Evolutionary conservation across 2,888 invertebrate genomes (phyloP).

Genomic region (Drosophila neutralis): DNA sequence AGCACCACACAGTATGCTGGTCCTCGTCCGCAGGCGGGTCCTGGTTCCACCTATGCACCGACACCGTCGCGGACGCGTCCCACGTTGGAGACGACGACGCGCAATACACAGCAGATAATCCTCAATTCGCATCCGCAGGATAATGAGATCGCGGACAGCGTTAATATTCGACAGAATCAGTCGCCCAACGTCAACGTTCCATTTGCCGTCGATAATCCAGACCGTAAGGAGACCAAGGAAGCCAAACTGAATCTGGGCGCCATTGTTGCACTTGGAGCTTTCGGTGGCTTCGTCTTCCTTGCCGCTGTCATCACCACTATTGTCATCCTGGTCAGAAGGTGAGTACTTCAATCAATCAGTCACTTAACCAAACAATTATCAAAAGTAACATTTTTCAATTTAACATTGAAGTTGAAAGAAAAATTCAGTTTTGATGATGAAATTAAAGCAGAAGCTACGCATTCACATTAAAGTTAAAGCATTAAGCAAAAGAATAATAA

Average conservation of each 20-base stretch:
- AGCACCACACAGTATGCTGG: constrained; percentile 44
- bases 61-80: constrained; percentile 68
- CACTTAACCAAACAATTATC: neutral
- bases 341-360: constrained; percentile 59
- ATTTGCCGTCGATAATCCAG: constrained; percentile 87
- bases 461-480: neutral
- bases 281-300: constrained; percentile 95
- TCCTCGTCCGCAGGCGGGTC: constrained; percentile 28
- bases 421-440: neutral
- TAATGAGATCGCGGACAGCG: constrained; percentile 89
- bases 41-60: constrained; percentile 56
- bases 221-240: constrained; percentile 85
- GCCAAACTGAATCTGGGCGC: constrained; percentile 93
- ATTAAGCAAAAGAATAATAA: neutral
- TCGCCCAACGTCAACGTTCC: constrained; percentile 89
- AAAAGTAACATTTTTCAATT: neutral
- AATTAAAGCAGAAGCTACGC: neutral
- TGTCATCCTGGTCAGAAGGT: constrained; percentile 95
- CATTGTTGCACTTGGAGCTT: constrained; percentile 94
- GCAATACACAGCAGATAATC: constrained; percentile 86
- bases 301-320: constrained; percentile 95
- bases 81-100: constrained; percentile 76
- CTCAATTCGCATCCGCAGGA: constrained; percentile 91
- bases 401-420: neutral
- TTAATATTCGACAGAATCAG: constrained; percentile 87